Evolutionary conservation across 2,888 invertebrate genomes (phyloP).

Genomic region (Mycalesis mineus): DNA sequence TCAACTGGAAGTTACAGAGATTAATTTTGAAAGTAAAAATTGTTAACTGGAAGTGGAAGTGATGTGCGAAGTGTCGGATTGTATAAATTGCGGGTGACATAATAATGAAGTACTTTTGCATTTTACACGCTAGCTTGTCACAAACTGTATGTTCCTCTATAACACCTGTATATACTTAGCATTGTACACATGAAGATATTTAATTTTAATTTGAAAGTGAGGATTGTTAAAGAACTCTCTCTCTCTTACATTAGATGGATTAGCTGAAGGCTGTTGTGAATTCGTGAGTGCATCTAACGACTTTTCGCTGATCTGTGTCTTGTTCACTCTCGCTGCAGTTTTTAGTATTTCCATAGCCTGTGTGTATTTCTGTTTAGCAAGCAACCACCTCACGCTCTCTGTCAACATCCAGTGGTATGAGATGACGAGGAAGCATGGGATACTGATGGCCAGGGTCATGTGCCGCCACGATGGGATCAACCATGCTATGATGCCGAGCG

Average conservation of each 20-base stretch:
- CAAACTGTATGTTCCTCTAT: too few relatives aligned
- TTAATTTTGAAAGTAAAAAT: too few relatives aligned
- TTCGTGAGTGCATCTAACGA: constrained; percentile 57
- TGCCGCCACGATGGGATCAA: constrained; percentile 82
- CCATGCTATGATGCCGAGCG: constrained; percentile 83
- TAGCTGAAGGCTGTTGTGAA: constrained; percentile 6
- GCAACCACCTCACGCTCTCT: constrained; percentile 87
- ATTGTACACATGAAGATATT: too few relatives aligned
- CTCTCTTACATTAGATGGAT: background rate
- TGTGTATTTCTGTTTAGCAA: constrained; percentile 80
- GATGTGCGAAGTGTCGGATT: too few relatives aligned
- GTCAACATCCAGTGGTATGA: constrained; percentile 80
- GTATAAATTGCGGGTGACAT: too few relatives aligned
- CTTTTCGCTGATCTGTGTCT: constrained; percentile 72
- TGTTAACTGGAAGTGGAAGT: too few relatives aligned
- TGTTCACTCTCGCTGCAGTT: constrained; percentile 80
- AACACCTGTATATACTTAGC: too few relatives aligned
- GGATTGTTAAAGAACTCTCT: too few relatives aligned
- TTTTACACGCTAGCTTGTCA: too few relatives aligned
- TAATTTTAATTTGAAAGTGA: too few relatives aligned
- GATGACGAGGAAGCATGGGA: constrained; percentile 82
- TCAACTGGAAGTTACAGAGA: too few relatives aligned
- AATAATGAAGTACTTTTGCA: too few relatives aligned
- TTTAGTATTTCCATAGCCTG: constrained; percentile 80
- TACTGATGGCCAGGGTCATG: constrained; percentile 81